Evolutionary conservation across 1,140 invertebrate genomes (phyloP), one percentile per base, ranked within the genome.

Genomic region (Scaptomyza graminum): DNA sequence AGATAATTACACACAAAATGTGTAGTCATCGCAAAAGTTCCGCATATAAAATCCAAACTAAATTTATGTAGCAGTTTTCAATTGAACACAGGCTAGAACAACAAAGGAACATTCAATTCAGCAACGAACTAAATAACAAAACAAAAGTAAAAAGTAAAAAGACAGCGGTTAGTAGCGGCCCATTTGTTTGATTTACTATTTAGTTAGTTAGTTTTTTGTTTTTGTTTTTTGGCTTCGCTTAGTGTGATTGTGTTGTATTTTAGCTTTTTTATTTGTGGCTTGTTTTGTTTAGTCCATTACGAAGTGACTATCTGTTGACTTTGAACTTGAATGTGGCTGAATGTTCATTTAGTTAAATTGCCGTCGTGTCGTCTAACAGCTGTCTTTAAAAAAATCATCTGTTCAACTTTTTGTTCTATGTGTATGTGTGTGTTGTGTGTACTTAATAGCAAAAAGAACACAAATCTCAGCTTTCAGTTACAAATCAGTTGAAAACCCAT

Each of bases 281-380:
- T 22, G 0, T 22, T 22, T 22, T 22, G 18, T 22, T 22, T 22
- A 22, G 18, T 1, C 18, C 18, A 3, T 22, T 22, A 22, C 0
- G 18, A 2, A 22, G 18, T 22, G 18, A 22, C 18, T 22, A 22
- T 22, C 18, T 22, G 18, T 22, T 66, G 68, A 51, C 68, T 66
- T 59, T 71, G 62, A 71, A 66, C 68, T 71, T 66, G 68, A 66
- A 37, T 49, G 34, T 57, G 46, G 16, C 22, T 37, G 34, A 66
- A 66, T 47, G 57, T 66, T 57, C 18, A 22, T 22, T 22, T 22
- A 22, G 18, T 22, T 22, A 22, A 22, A 22, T 22, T 22, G 18
- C 18, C 1, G 52, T 25, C 15, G 25, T 50, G 15, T 55, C 34
- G 50, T 22, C 22, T 49, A 12, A 28, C 13, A 37, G 13, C 41